Evolutionary conservation across 2,888 invertebrate genomes (phyloP).

Genomic region (Acanthosepion esculentum): DNA sequence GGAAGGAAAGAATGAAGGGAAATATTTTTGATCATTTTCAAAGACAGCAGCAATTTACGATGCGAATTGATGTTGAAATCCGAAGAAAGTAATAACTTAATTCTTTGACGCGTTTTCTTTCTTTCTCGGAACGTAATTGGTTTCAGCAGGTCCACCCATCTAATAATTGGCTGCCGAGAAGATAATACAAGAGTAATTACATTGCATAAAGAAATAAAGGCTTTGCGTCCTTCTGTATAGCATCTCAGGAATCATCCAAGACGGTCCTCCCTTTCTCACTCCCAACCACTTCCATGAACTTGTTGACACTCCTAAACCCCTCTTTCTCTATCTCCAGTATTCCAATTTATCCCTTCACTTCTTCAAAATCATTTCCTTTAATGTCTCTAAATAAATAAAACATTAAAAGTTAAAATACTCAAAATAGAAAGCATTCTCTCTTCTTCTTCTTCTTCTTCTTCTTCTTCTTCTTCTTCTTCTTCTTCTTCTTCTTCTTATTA

Average conservation of each 20-base stretch:
- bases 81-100: neutral
- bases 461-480: too few species aligned
- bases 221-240: neutral
- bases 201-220: too few species aligned
- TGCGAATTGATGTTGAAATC: neutral
- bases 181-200: neutral
- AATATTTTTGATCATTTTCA: neutral
- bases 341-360: too few species aligned
- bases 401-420: too few species aligned
- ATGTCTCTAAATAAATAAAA: too few species aligned
- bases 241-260: neutral
- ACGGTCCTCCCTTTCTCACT: neutral
- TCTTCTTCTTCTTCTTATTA: too few species aligned
- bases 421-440: too few species aligned
- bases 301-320: too few species aligned
- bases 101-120: neutral
- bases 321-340: too few species aligned
- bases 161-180: neutral
- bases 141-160: neutral
- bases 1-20: too few species aligned
- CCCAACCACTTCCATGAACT: neutral
- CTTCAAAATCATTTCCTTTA: too few species aligned
- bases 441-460: too few species aligned
- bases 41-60: neutral
- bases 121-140: neutral